Evolutionary conservation across 2,113 vertebrate genomes (phyloP).

Genomic region (Centropus unirufus): DNA sequence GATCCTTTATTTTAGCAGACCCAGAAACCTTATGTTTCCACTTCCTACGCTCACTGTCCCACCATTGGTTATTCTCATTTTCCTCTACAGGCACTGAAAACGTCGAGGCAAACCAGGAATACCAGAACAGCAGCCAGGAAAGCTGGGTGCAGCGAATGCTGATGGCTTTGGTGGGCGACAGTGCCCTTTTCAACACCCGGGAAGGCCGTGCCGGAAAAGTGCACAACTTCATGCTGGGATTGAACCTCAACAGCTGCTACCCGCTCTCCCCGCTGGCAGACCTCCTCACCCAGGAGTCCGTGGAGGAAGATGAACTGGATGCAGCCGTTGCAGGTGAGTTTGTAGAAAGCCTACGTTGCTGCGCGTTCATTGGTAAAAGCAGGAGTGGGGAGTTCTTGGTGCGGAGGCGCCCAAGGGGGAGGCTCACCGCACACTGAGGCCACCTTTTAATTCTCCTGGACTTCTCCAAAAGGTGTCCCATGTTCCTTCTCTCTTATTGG

Average conservation of each 20-base stretch:
- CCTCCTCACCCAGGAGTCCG: slow-evolving; percentile 46
- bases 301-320: slow-evolving; percentile 85
- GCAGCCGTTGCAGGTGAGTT: slow-evolving; percentile 87
- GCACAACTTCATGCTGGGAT: slow-evolving; percentile 97
- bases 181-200: slow-evolving; percentile 90
- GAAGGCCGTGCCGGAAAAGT: slow-evolving; percentile 97
- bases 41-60: neutral
- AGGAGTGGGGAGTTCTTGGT: accelerated
- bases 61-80: neutral
- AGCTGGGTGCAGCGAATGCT: slow-evolving; percentile 95
- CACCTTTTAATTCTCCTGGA: neutral
- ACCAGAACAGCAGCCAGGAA: slow-evolving; percentile 79
- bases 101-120: slow-evolving; percentile 77
- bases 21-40: neutral
- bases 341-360: accelerated
- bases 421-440: neutral
- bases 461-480: neutral
- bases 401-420: accelerated
- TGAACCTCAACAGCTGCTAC: slow-evolving; percentile 90
- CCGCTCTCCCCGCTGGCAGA: slow-evolving; percentile 81
- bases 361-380: accelerated
- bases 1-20: neutral
- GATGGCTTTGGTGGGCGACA: slow-evolving; percentile 90
- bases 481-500: neutral
- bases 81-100: slow-evolving; percentile 80